Conservation (phyloP, 2,797 vertebrate species). For the Spinus pinus region DNA sequence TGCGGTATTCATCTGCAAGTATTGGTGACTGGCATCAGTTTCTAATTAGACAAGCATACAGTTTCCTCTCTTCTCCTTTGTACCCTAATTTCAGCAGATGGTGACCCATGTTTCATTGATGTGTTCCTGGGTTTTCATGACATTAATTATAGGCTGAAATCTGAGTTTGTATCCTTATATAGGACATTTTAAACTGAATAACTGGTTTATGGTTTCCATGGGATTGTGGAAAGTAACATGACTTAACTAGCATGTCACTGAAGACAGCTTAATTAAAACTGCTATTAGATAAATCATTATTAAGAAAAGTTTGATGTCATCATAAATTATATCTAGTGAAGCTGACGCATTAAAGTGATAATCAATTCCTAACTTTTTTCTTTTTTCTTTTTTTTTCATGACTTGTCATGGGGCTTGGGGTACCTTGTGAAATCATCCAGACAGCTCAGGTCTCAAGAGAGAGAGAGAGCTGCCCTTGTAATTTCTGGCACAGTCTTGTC, state of each 20-base stretch:
- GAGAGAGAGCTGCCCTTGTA: neutral
- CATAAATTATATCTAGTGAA: neutral
- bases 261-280: neutral
- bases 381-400: neutral
- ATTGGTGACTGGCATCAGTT: neutral
- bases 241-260: neutral
- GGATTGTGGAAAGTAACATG: neutral
- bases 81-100: conserved; percentile 26
- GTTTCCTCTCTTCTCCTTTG: neutral
- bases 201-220: conserved; percentile 26
- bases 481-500: neutral
- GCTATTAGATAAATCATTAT: neutral
- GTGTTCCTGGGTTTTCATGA: conserved; percentile 9
- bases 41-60: conserved; percentile 1
- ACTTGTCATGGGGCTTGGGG: neutral
- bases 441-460: neutral
- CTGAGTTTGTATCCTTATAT: neutral
- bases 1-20: neutral
- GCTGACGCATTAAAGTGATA: neutral
- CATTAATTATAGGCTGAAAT: conserved; percentile 12
- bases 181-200: neutral
- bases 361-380: neutral
- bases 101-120: conserved; percentile 16
- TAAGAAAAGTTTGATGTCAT: neutral
- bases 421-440: neutral